phyloP scores from a whole-genome alignment of 2,797 vertebrate genomes.

The Ispidina lecontei region DNA sequence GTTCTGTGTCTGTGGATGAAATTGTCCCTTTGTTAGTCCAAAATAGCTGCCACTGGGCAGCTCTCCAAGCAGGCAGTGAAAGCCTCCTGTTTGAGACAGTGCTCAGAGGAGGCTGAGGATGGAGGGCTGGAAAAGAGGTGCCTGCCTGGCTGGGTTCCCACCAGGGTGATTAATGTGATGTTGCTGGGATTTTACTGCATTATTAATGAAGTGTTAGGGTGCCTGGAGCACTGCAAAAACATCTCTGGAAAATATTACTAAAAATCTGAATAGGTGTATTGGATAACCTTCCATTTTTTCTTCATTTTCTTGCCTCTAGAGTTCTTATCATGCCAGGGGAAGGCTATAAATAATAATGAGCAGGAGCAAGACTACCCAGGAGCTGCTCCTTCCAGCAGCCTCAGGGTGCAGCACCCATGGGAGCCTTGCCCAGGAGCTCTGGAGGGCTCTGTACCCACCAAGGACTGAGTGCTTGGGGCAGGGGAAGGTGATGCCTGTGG shows the following conservation, averaged over 20 bases:
- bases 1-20: conserved; percentile 66
- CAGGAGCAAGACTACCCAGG: not conserved
- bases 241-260: conserved; percentile 46
- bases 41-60: conserved; percentile 62
- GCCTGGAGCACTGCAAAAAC: conserved; percentile 62
- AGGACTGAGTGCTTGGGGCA: not conserved
- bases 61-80: conserved; percentile 67
- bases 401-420: not conserved
- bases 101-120: conserved; percentile 50
- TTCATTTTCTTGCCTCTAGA: not conserved
- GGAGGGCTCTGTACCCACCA: accelerated
- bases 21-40: conserved; percentile 66
- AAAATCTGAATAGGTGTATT: conserved; percentile 41
- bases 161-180: conserved; percentile 56
- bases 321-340: not conserved
- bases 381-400: not conserved
- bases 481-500: not conserved
- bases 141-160: conserved; percentile 61
- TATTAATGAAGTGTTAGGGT: conserved; percentile 66
- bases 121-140: conserved; percentile 60
- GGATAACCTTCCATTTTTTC: not conserved
- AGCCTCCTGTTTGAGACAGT: conserved; percentile 62
- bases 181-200: conserved; percentile 64
- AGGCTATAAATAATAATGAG: conserved; percentile 2
- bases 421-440: not conserved